Evolutionary conservation across 2,797 vertebrate genomes (phyloP), one percentile per base, ranked within the genome.

Genomic region (Siniperca undulata): DNA sequence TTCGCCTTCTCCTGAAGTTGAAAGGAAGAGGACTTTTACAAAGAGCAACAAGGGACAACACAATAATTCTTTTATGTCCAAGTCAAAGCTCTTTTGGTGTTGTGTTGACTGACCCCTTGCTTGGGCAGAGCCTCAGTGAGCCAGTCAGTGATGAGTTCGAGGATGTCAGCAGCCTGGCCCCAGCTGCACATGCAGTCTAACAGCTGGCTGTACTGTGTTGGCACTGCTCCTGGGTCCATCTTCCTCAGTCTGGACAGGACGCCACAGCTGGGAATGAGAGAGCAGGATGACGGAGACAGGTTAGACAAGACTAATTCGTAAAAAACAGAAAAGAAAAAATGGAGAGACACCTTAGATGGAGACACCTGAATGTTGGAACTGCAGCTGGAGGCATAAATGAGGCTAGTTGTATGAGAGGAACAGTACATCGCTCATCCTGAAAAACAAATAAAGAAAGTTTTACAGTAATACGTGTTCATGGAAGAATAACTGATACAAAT

Each of bases 151-250:
- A 96, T 70, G 24, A 99, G 95, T 48, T 98, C 97, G 19, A 98
- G 46, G 75, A 98, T 0, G 11, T 96, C 94, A 5, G 94, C 94
- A 42, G 95, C 93, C 88, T 97, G 97, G 10, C 97, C 97, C 98
- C 99, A 99, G 87, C 95, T 92, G 89, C 98, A 99, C 64, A 99
- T 81, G 85, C 99, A 99, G 93, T 98, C 97, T 1, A 99, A 92
- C 79, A 98, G 92, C 74, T 93, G 92, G 44, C 93, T 92, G 67
- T 96, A 99, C 80, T 94, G 95, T 11, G 87, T 86, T 72, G 94
- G 94, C 12, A 80, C 81, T 1, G 93, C 91, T 42, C 91, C 96
- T 2, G 78, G 77, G 53, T 96, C 95, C 86, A 97, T 90, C 89
- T 89, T 96, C 88, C 94, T 96, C 93, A 99, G 92, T 42, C 93